Evolutionary conservation across 2,113 vertebrate species (phyloP), one percentile per base, ranked within the genome.

Genomic region (Phycodurus eques): DNA sequence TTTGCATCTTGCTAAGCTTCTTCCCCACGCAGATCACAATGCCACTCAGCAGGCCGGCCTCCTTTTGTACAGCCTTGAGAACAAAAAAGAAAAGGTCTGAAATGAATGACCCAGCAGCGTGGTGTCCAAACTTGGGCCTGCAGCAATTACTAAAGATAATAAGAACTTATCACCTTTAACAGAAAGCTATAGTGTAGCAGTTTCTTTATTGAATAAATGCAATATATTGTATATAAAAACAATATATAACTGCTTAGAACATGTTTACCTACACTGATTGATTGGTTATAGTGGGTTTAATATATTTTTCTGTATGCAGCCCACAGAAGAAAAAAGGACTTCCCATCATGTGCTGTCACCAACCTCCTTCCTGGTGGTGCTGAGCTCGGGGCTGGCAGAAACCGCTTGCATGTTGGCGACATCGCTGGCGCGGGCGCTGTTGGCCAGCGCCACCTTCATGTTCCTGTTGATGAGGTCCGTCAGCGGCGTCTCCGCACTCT

Each of bases 11-110:
- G 83, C 87, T 92, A 49, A 99, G 93, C 77, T 98, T 99, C 91
- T 96, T 99, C 78, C 95, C 96, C 54, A 99, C 96, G 84, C 88
- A 98, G 54, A 98, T 86, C 69, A 99, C 96, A 35, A 95, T 93
- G 60, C 88, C 86, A 0, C 72, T 76, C 61, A 99, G 92, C 19
- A 94, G 93, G 0, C 90, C 90, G 8, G 78, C 63, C 7, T 87
- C 89, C 75, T 87, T 84, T 59, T 92, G 80, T 62, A 75, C 74
- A 5, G 72, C 72, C 89, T 93, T 66, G 5, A 66, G n/a, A 66
- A 39, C 35, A 39, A 39, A 39, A 27, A 9, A 13, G 2, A 22
- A 46, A n/a, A 22, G 47, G 12, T 0, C 43, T 4, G 73, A 15
- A 66, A 61, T 33, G 6, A 19, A 1, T 12, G 5, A 17, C 49